These are phyloP conservation scores for Autographa pulchrina DNA, from an alignment of 2,888 invertebrate species.

Conservation along the genomic window DNA sequence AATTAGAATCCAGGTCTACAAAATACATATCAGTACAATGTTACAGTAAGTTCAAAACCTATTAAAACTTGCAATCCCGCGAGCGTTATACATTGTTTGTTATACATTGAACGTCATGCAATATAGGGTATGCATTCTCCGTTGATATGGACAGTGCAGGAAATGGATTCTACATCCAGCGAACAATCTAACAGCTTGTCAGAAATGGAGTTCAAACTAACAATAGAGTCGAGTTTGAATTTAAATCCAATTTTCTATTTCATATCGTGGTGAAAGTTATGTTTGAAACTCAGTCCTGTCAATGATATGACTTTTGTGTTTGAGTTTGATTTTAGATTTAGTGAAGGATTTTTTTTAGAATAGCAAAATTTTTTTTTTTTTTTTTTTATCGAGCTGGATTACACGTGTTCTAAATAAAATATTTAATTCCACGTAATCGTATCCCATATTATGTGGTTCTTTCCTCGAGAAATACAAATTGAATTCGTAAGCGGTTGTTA, in stretches of 20 bases:
- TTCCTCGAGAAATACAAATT: too few relatives aligned
- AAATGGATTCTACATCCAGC: constrained; percentile 37
- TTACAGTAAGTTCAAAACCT: background rate
- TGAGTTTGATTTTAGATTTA: too few relatives aligned
- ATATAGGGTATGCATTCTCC: constrained; percentile 4
- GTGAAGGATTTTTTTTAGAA: too few relatives aligned
- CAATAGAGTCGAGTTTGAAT: constrained; percentile 15
- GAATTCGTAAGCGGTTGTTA: background rate
- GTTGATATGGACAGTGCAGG: constrained; percentile 36
- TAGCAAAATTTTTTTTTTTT: too few relatives aligned
- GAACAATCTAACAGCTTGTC: constrained; percentile 20
- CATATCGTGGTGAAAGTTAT: background rate
- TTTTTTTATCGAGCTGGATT: too few relatives aligned
- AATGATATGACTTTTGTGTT: background rate
- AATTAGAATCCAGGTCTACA: background rate
- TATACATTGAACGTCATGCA: background rate
- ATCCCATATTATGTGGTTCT: too few relatives aligned
- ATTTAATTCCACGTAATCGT: too few relatives aligned
- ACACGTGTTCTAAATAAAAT: too few relatives aligned
- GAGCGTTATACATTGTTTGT: background rate
- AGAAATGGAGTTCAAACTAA: constrained; percentile 19
- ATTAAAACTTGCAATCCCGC: background rate
- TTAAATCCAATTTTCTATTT: constrained; percentile 28
- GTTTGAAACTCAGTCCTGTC: background rate
- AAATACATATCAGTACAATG: background rate